phyloP scores from a whole-genome alignment of 2,888 invertebrate species.

The Pediacus dermestoides region DNA sequence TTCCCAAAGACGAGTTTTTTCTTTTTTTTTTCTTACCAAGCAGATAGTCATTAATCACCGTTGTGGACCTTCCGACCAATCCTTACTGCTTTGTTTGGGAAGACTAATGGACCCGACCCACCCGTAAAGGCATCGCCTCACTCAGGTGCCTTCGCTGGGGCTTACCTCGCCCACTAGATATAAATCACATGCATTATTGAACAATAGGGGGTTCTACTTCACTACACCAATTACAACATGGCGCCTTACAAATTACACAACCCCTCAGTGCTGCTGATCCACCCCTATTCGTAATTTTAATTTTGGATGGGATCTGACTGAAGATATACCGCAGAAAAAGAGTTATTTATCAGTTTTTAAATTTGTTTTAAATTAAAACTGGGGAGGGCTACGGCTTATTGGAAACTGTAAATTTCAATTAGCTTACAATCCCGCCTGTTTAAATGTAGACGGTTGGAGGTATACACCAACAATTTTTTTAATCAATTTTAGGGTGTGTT shows the following conservation, averaged over 20 bases:
- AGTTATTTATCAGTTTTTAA: constrained; percentile 34
- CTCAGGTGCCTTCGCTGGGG: constrained; percentile 37
- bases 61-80: constrained; percentile 34
- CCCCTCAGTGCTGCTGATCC: constrained; percentile 30
- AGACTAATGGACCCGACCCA: constrained; percentile 43
- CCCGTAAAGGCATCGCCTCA: constrained; percentile 26
- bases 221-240: constrained; percentile 43
- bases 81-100: constrained; percentile 39
- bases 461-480: constrained; percentile 6
- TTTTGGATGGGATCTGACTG: constrained; percentile 28
- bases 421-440: constrained; percentile 9
- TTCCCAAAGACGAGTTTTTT: constrained; percentile 1
- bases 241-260: constrained; percentile 34
- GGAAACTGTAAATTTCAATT: constrained; percentile 40
- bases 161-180: constrained; percentile 38
- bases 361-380: constrained; percentile 41
- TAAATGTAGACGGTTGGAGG: constrained; percentile 1
- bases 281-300: constrained; percentile 39
- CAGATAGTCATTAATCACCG: constrained; percentile 41
- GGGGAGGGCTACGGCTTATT: constrained; percentile 30
- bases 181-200: constrained; percentile 48
- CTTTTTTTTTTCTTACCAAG: not conserved
- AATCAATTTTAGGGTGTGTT: constrained; percentile 1
- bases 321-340: constrained; percentile 18
- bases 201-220: constrained; percentile 42